Base-by-base conservation (phyloP, 2,113 vertebrate species). In the Albula glossodonta region DNA sequence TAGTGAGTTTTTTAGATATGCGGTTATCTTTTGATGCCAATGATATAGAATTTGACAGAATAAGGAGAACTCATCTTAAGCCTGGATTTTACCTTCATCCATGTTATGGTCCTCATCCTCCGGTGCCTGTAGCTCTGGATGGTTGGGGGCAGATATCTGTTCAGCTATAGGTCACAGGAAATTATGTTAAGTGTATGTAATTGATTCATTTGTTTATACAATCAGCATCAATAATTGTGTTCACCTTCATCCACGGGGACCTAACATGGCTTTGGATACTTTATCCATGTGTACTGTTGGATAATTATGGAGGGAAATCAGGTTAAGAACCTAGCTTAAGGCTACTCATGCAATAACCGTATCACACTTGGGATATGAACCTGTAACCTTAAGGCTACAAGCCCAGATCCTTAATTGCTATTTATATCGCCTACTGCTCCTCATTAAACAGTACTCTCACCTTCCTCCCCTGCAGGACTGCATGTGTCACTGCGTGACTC, bases 151-250 rank as follows among this genome's bases (percentile, higher is more conserved):
- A 49, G 84, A 51, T 78, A 48, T 85, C 25, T 56, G 53, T 49
- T 91, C 88, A 83, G 86, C 90, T 94, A 85, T 78, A 81, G 15
- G 22, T 74, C 66, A 81, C 48, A 70, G n/a, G 88, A 81, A 74
- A 12, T 74, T 1, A n/a, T 74, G n/a, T 31, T 8, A n/a, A 74
- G 10, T 10, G n/a, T 8, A 4, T n/a, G 70, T 8, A 74, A n/a
- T 22, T 25, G 9, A 74, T 31, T 74, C n/a, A 74, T 9, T 74
- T 74, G n/a, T 22, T 7, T 9, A 74, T 22, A 9, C 12, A n/a
- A 74, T 56, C 53, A 56, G 6, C 7, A 56, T 56, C 2, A 56
- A 9, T 56, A 6, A 56, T 56, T 56, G 31, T 41, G 31, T 56
- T 56, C 70, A 31, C n/a, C n/a, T 31, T 74, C 25, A 25, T 31